These are phyloP conservation scores for Salpingus planirostris DNA, from an alignment of 2,888 invertebrate genomes.

Conservation along the genomic window DNA sequence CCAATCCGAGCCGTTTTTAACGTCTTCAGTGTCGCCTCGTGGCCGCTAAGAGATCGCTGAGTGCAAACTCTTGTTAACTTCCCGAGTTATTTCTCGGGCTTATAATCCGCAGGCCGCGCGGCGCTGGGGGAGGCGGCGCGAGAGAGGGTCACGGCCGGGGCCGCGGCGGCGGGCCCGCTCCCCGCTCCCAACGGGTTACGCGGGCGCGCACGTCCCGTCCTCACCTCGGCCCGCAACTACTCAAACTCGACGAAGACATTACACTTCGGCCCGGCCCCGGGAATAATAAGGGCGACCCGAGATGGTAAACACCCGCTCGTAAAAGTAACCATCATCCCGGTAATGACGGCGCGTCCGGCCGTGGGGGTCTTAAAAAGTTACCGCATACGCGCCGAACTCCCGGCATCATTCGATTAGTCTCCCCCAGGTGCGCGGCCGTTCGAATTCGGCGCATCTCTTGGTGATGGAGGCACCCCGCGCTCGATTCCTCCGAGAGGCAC, in stretches of 20 bases:
- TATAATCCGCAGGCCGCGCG: conserved; percentile 34
- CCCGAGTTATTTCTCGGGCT: conserved; percentile 34
- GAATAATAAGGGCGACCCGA: conserved; percentile 26
- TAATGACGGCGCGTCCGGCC: conserved; percentile 30
- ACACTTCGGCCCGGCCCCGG: conserved; percentile 16
- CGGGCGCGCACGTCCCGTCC: conserved; percentile 27
- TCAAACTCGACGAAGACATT: conserved; percentile 12
- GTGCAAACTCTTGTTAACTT: conserved; percentile 39
- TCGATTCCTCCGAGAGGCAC: conserved; percentile 32
- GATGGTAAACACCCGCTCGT: conserved; percentile 19
- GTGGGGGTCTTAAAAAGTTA: conserved; percentile 34
- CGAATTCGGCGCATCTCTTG: conserved; percentile 15
- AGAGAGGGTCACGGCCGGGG: conserved; percentile 18
- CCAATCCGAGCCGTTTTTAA: conserved; percentile 27
- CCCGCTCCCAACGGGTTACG: conserved; percentile 15
- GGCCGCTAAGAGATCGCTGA: conserved; percentile 31
- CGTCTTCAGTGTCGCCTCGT: conserved; percentile 24
- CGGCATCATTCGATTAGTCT: conserved; percentile 31
- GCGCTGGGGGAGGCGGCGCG: conserved; percentile 12
- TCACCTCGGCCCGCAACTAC: conserved; percentile 27
- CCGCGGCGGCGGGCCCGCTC: conserved; percentile 7
- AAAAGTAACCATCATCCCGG: conserved; percentile 26
- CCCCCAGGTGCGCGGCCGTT: conserved; percentile 27
- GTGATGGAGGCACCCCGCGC: no score
- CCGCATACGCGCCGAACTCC: conserved; percentile 29